These are phyloP conservation scores for Dexiosoma caninum DNA, from an alignment of 2,888 invertebrate species.

Conservation along the genomic window DNA sequence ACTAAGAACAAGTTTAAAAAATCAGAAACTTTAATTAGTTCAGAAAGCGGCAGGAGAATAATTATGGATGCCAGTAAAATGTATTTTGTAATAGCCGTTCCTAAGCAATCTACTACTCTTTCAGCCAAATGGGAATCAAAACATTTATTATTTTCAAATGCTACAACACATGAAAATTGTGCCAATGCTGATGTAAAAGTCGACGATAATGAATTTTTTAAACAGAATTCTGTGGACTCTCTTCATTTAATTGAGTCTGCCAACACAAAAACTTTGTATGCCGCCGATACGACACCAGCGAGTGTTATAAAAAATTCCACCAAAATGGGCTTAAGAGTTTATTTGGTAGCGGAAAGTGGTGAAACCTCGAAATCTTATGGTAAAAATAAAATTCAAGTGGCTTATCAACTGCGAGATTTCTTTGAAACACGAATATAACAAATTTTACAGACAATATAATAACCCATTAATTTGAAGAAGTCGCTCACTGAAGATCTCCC, in stretches of 20 bases:
- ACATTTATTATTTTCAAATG: not conserved
- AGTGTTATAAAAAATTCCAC: not conserved
- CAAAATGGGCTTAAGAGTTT: not conserved
- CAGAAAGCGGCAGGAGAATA: not conserved
- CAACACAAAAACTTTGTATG: not conserved
- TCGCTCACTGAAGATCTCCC: no score
- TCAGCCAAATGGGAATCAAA: not conserved
- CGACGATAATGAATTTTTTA: not conserved
- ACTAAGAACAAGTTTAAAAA: no score
- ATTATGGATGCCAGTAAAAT: slow-evolving; percentile 8
- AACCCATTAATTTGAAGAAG: no score
- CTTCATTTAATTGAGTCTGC: not conserved
- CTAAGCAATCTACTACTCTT: not conserved
- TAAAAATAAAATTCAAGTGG: not conserved
- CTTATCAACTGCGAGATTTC: not conserved
- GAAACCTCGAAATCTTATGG: not conserved
- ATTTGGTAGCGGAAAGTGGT: slow-evolving; percentile 3
- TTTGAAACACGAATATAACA: no score
- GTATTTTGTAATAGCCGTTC: slow-evolving; percentile 12
- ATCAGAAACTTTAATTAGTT: not conserved
- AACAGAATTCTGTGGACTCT: not conserved
- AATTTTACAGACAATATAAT: no score
- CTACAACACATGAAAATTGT: no score
- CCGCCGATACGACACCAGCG: not conserved
- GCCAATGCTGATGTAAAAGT: not conserved